These are phyloP conservation scores for Ericerus pela DNA, from an alignment of 1,140 invertebrate genomes.

Conservation along the genomic window DNA sequence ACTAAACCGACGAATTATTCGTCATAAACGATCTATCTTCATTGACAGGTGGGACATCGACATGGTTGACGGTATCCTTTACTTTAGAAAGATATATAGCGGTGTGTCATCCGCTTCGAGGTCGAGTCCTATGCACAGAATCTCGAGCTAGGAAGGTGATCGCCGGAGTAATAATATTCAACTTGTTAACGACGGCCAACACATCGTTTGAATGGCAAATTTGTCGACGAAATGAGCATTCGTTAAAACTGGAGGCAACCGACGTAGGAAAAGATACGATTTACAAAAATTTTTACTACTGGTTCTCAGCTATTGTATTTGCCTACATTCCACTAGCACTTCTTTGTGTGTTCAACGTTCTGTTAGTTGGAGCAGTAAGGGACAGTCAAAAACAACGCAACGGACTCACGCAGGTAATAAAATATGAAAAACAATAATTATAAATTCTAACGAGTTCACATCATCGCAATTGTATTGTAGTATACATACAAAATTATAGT, in stretches of 20 bases:
- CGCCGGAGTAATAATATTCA: conserved; percentile 42
- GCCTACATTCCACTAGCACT: conserved; percentile 48
- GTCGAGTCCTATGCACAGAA: conserved; percentile 52
- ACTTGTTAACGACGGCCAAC: conserved; percentile 43
- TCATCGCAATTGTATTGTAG: too few species aligned
- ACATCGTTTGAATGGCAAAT: conserved; percentile 46
- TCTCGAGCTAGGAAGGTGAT: conserved; percentile 42
- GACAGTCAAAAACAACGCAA: conserved; percentile 37
- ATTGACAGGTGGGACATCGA: conserved; percentile 45
- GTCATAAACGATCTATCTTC: neutral
- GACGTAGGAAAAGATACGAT: conserved; percentile 36
- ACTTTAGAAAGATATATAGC: conserved; percentile 63
- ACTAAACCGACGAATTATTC: neutral
- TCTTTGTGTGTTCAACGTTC: conserved; percentile 53
- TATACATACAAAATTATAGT: too few species aligned
- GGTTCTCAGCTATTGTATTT: conserved; percentile 48
- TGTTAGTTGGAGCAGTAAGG: conserved; percentile 50
- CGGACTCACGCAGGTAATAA: conserved; percentile 40
- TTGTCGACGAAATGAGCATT: neutral
- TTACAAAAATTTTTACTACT: conserved; percentile 47
- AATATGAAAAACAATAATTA: too few species aligned
- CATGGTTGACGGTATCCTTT: conserved; percentile 63
- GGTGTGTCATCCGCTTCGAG: conserved; percentile 57
- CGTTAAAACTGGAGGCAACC: neutral
- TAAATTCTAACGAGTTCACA: too few species aligned